phyloP scores from a whole-genome alignment of 2,888 invertebrate species.

The Amphimallon solstitiale region DNA sequence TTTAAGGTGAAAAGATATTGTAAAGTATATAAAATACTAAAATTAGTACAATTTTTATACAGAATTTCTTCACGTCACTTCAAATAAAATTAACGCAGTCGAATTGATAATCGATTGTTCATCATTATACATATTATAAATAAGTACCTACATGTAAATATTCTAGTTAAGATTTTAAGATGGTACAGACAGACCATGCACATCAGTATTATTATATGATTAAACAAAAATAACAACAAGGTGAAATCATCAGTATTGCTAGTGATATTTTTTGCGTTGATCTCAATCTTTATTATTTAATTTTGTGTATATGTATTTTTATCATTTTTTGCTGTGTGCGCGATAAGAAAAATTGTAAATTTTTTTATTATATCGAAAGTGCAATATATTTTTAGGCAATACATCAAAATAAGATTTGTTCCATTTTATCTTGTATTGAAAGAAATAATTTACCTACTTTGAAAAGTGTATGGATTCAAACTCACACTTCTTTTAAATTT shows the following conservation, averaged over 20 bases:
- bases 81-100: constrained; percentile 41
- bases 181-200: constrained; percentile 53
- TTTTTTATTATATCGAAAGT: constrained; percentile 48
- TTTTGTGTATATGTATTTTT: constrained; percentile 49
- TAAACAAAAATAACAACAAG: constrained; percentile 26
- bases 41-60: constrained; percentile 63
- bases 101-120: constrained; percentile 13
- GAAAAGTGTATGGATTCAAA: no score
- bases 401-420: constrained; percentile 31
- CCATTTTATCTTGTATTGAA: neutral
- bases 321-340: constrained; percentile 20
- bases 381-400: constrained; percentile 63
- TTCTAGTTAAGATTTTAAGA: constrained; percentile 38
- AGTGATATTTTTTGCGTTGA: constrained; percentile 54
- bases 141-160: constrained; percentile 32
- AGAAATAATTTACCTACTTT: no score
- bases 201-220: constrained; percentile 57
- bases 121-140: constrained; percentile 35
- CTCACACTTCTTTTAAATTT: no score
- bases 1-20: constrained; percentile 23
- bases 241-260: constrained; percentile 59
- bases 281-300: neutral
- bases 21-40: constrained; percentile 49
- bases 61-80: constrained; percentile 52
- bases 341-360: constrained; percentile 31